Conservation (phyloP, 2,888 invertebrate genomes). For the Tipula unca region DNA sequence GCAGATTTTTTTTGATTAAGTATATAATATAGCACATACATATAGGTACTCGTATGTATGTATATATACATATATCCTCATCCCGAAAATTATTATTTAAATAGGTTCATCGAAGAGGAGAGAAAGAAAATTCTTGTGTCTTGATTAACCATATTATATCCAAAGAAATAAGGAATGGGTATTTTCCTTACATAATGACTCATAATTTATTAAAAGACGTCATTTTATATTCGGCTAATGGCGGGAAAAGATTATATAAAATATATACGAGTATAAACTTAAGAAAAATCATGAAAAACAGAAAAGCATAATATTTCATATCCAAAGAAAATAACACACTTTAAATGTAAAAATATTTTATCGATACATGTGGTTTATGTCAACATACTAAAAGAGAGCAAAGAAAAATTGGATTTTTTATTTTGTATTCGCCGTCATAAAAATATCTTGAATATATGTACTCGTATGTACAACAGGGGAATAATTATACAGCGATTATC, state of each 20-base stretch:
- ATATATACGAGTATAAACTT: neutral
- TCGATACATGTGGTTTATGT: slow-evolving; percentile 14
- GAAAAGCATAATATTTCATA: neutral
- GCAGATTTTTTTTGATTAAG: neutral
- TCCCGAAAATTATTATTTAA: neutral
- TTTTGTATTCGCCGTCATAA: neutral
- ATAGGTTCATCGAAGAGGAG: neutral
- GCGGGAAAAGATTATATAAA: slow-evolving; percentile 9
- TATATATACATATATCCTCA: neutral
- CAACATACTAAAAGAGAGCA: neutral
- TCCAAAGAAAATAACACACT: neutral
- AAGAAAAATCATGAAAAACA: neutral
- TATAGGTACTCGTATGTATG: too few relatives aligned
- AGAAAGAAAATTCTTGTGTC: neutral
- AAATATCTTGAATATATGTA: neutral
- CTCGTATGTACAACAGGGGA: neutral
- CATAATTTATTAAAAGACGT: neutral
- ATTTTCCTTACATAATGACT: neutral
- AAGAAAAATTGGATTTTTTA: neutral
- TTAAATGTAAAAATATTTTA: neutral
- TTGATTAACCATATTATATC: neutral
- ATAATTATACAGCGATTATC: neutral
- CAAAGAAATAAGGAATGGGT: neutral
- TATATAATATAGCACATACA: too few relatives aligned
- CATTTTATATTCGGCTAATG: neutral